phyloP scores from a whole-genome alignment of 2,797 vertebrate species.

The Clarias pachynema region DNA sequence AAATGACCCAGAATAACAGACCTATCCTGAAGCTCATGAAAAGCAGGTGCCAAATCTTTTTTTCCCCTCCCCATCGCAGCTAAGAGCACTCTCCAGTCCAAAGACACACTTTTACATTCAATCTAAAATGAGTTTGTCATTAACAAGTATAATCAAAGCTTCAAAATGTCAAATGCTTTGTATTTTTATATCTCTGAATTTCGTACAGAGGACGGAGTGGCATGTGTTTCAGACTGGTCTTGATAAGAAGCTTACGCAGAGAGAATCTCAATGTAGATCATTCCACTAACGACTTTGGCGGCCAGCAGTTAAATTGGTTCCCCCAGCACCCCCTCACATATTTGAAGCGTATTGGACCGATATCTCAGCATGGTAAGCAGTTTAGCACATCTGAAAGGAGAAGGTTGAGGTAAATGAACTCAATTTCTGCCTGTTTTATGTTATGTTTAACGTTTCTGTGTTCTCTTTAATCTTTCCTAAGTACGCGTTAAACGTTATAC shows the following conservation, averaged over 20 bases:
- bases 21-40: conserved; percentile 69
- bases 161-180: conserved; percentile 85
- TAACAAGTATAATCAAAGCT: conserved; percentile 81
- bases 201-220: conserved; percentile 77
- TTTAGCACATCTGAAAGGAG: conserved; percentile 78
- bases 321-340: conserved; percentile 69
- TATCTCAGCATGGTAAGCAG: conserved; percentile 82
- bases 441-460: conserved; percentile 62
- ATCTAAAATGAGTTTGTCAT: conserved; percentile 81
- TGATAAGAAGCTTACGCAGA: conserved; percentile 84
- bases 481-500: conserved; percentile 69
- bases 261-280: conserved; percentile 83
- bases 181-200: conserved; percentile 82
- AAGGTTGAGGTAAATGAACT: conserved; percentile 80
- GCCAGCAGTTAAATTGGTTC: conserved; percentile 84
- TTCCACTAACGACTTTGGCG: conserved; percentile 82
- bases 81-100: conserved; percentile 71
- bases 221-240: conserved; percentile 77
- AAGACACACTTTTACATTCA: conserved; percentile 78
- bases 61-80: conserved; percentile 47
- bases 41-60: conserved; percentile 60
- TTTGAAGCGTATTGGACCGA: conserved; percentile 81
- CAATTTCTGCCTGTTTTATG: conserved; percentile 75
- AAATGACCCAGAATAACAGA: conserved; percentile 70
- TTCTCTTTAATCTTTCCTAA: conserved; percentile 64